These are phyloP conservation scores for Andrena cerasifolii DNA, from an alignment of 1,140 invertebrate genomes.

Conservation along the genomic window DNA sequence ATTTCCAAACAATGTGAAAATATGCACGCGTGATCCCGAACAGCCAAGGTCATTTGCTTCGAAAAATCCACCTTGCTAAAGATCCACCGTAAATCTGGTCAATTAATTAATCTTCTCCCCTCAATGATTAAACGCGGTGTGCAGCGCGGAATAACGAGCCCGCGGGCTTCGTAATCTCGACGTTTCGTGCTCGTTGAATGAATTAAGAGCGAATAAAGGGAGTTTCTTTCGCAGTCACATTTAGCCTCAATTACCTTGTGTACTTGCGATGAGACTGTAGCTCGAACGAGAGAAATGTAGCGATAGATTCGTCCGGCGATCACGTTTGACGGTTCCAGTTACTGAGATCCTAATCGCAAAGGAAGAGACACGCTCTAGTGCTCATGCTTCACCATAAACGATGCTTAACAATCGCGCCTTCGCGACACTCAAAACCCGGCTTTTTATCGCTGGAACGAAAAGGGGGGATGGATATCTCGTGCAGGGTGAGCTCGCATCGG, in stretches of 20 bases:
- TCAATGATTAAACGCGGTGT: not conserved
- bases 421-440: not conserved
- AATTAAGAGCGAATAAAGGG: constrained; percentile 9
- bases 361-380: not conserved
- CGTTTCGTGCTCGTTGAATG: not conserved
- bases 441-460: not conserved
- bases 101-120: constrained; percentile 1
- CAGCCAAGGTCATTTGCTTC: not conserved
- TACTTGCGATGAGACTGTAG: not conserved
- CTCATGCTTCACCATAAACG: constrained; percentile 22
- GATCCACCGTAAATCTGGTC: not conserved
- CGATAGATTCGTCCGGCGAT: not conserved
- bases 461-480: not conserved
- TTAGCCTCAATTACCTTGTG: not conserved
- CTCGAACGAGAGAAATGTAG: not conserved
- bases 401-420: constrained; percentile 9
- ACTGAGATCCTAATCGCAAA: constrained; percentile 1
- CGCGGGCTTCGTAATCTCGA: not conserved
- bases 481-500: not conserved
- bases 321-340: not conserved
- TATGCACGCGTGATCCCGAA: not conserved
- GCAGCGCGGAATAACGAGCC: constrained; percentile 10
- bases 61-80: not conserved
- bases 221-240: constrained; percentile 25
- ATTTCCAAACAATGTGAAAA: too few species aligned